Conservation (phyloP, 2,797 vertebrate genomes). For the Halcyon smyrnensis region DNA sequence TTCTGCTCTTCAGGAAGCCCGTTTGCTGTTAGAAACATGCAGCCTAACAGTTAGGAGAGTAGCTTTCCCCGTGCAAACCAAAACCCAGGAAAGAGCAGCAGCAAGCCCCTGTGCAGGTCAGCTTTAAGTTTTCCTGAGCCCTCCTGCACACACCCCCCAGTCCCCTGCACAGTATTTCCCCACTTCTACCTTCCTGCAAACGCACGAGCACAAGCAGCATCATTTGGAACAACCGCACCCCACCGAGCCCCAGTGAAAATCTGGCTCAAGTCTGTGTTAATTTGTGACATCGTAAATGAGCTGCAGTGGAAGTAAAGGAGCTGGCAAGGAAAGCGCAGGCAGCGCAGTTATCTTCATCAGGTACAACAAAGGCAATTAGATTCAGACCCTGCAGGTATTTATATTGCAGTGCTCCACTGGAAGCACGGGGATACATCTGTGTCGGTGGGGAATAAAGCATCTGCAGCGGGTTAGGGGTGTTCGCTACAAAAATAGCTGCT, state of each 20-base stretch:
- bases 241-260: background rate
- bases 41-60: background rate
- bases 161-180: background rate
- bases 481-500: constrained; percentile 7
- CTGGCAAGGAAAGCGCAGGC: background rate
- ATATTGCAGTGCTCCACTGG: constrained; percentile 20
- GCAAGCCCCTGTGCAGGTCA: background rate
- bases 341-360: constrained; percentile 33
- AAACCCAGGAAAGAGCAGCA: background rate
- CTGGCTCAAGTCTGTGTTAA: background rate
- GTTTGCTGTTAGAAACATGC: background rate
- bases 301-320: constrained; percentile 6
- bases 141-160: background rate
- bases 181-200: background rate
- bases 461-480: background rate
- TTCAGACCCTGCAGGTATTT: constrained; percentile 53
- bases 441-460: background rate
- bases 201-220: background rate
- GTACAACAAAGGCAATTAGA: constrained; percentile 47
- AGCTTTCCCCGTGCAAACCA: background rate
- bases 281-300: constrained; percentile 20
- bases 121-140: background rate
- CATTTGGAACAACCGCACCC: background rate
- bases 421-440: constrained; percentile 14
- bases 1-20: background rate